Evolutionary conservation across 1,140 invertebrate genomes (phyloP), one percentile per base, ranked within the genome.

Genomic region (Caenorhabditis tropicalis): DNA sequence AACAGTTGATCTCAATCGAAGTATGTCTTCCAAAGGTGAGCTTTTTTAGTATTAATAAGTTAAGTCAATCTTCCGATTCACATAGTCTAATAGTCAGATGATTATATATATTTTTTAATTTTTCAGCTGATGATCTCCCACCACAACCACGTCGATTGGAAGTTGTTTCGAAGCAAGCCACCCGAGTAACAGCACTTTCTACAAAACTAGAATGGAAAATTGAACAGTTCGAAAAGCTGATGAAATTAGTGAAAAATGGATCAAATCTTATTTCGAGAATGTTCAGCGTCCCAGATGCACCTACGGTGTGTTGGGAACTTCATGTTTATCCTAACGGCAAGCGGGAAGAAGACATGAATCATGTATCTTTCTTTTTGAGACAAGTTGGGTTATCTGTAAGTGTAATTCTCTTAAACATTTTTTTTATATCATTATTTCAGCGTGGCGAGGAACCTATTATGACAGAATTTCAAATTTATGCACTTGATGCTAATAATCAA

Each of bases 251-350:
- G 60, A 89, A 90, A 53, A 89, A 89, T 81, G 88, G 89, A n/a
- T 87, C 89, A 70, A 90, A 89, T 86, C 79, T 89, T 7, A 88
- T 90, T 58, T 88, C 87, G 36, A 58, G 82, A 58, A 86, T 85
- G 79, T 88, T 88, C 39, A 83, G 65, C 51, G 87, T 82, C 2
- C 74, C 86, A 15, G 81, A 84, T 29, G 89, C 87, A 10, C 86
- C 90, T 6, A 85, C 88, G 0, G 90, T 90, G 12, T 70, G 88
- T 43, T 90, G 89, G 89, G 89, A 90, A 82, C 65, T 90, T 29
- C 89, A 90, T 83, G 88, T 90, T 1, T 90, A 90, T 84, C 89
- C 89, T n/a, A 90, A 90, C 79, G 89, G 89, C 33, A 90, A 90
- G 43, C 87, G 89, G 6, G 89, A 90, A n/a, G 89, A 90, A 81